Conservation (phyloP, 2,797 vertebrate species). For the Poeciliopsis paucimaculata region DNA sequence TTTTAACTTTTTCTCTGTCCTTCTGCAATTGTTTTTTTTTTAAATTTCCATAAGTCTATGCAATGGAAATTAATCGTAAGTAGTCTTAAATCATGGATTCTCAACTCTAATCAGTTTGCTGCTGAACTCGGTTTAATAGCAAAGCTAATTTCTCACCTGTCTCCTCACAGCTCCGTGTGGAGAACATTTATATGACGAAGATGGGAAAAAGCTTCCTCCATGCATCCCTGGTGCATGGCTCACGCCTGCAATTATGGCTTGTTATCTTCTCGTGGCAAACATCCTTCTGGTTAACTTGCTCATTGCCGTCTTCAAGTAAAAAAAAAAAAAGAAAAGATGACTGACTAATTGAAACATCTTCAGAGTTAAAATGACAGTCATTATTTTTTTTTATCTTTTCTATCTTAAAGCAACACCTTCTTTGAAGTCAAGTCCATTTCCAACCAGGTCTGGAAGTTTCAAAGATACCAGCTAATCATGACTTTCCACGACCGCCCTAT, state of each 20-base stretch:
- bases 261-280: slow-evolving; percentile 97
- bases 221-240: slow-evolving; percentile 99
- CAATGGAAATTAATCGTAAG: slow-evolving; percentile 99
- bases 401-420: slow-evolving; percentile 92
- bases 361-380: slow-evolving; percentile 1
- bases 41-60: slow-evolving; percentile 88
- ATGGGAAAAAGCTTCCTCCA: slow-evolving; percentile 95
- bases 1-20: slow-evolving; percentile 48
- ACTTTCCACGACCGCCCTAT: slow-evolving; percentile 97
- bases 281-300: slow-evolving; percentile 98
- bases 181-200: slow-evolving; percentile 96
- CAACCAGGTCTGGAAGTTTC: slow-evolving; percentile 99
- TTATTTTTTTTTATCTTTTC: slow-evolving; percentile 8
- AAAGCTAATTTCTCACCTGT: not conserved
- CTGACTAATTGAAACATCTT: slow-evolving; percentile 5
- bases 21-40: slow-evolving; percentile 48
- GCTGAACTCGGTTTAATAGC: not conserved
- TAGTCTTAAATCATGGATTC: slow-evolving; percentile 50
- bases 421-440: slow-evolving; percentile 99
- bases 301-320: slow-evolving; percentile 98
- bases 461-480: slow-evolving; percentile 98
- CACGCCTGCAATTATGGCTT: slow-evolving; percentile 98
- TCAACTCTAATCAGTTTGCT: slow-evolving; percentile 4
- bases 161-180: slow-evolving; percentile 91
- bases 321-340: slow-evolving; percentile 6